Evolutionary conservation across 2,888 invertebrate species (phyloP), one percentile per base, ranked within the genome.

Genomic region (Noctua pronuba): DNA sequence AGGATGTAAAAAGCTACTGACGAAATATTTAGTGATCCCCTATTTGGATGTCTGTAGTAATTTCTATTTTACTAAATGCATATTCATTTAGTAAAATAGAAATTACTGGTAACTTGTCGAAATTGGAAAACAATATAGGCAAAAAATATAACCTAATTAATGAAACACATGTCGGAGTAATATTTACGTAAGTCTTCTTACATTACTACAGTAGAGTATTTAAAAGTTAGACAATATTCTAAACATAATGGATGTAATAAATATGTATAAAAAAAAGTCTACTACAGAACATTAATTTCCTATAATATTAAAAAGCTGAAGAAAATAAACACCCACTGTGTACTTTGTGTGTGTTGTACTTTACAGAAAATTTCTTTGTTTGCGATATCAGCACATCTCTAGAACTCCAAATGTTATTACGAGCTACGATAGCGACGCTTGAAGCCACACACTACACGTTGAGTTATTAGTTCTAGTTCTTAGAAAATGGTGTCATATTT

Each of bases 401-500:
- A 49, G 8, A 77, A 69, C 49, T 44, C 10, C 10, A 60, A 71
- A 60, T 44, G 71, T 44, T 62, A 77, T 49, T 49, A 35, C 28
- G 13, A 79, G 60, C 2, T 44, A 18, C 31, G 31, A 24, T 24
- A 38, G 46, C 46, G 16, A 11, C n/a, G 31, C 46, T 28, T 41
- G 35, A 70, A 79, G 24, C 41, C 68, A 41, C 38, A 58, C 60
- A 69, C 79, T 60, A 41, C 69, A 41, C 11, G 60, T 44, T 35
- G n/a, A 70, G 46, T 31, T 70, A 70, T 24, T 46, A 8, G 13
- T 35, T 62, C 24, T 1, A 44, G 16, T 35, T 70, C 41, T 70
- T 13, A 1, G 46, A n/a, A 77, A 41, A 52, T 18, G 24, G 41
- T 70, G 8, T 77, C 41, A 79, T 70, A 79, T 70, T 77, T 79